Conservation (phyloP, 2,888 invertebrate species). For the Zygogramma bicolorata region DNA sequence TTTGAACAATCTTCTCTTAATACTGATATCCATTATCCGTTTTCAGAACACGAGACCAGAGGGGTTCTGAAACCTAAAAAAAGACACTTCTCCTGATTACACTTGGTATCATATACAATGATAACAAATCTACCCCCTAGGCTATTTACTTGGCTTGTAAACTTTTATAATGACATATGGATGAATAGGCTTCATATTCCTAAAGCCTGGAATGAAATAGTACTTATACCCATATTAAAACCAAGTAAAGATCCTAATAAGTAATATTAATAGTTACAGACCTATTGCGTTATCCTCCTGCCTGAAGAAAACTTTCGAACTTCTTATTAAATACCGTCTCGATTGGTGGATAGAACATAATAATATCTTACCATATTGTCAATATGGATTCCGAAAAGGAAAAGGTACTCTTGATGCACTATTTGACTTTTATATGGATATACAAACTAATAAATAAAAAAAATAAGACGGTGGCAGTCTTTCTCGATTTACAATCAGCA, state of each 20-base stretch:
- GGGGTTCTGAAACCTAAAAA: background rate
- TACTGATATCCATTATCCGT: background rate
- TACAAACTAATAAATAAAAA: background rate
- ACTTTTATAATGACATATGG: background rate
- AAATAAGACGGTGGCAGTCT: conserved; percentile 5
- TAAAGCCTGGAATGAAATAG: background rate
- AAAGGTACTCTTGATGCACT: background rate
- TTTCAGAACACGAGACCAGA: background rate
- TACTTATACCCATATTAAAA: conserved; percentile 17
- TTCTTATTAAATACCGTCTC: conserved; percentile 4
- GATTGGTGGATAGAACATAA: background rate
- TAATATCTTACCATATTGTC: conserved; percentile 1
- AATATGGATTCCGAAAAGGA: conserved; percentile 24
- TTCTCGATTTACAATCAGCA: conserved; percentile 12
- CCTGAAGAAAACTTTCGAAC: background rate
- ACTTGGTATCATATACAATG: background rate
- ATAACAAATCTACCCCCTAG: background rate
- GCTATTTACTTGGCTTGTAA: background rate
- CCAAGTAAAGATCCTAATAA: background rate
- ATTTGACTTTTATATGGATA: background rate
- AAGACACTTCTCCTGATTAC: background rate
- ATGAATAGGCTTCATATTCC: background rate
- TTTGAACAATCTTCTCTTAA: background rate
- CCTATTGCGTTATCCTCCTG: conserved; percentile 17
- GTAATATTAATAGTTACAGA: background rate